These are phyloP conservation scores for Lampropteryx suffumata DNA, from an alignment of 2,888 invertebrate genomes.

Conservation along the genomic window DNA sequence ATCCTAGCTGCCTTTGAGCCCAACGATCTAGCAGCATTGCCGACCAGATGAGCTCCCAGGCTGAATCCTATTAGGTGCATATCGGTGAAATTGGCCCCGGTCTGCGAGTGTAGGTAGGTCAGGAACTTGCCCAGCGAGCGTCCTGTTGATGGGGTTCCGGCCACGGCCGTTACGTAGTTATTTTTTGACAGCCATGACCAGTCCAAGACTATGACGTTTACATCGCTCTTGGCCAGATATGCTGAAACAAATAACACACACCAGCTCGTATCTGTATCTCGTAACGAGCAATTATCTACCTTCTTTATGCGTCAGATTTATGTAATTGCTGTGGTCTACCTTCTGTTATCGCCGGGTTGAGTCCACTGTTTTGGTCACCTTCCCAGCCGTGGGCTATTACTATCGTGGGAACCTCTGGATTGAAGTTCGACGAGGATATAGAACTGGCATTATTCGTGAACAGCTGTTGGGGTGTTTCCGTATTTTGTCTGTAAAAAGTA, in stretches of 20 bases:
- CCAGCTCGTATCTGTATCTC: too few relatives aligned
- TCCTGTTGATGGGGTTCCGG: conserved; percentile 11
- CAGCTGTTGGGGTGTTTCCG: conserved; percentile 6
- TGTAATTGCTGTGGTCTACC: conserved; percentile 1
- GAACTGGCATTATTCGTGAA: conserved; percentile 9
- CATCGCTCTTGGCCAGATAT: conserved; percentile 15
- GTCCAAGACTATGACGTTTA: conserved; percentile 28
- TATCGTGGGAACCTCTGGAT: conserved; percentile 6
- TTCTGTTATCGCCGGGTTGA: conserved; percentile 19
- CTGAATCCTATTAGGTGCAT: conserved; percentile 58
- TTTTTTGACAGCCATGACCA: conserved; percentile 17
- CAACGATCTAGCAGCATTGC: conserved; percentile 48
- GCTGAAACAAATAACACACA: conserved; percentile 9
- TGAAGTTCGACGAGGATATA: conserved; percentile 19
- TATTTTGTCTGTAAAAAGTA: conserved; percentile 12
- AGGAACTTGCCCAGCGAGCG: conserved; percentile 19
- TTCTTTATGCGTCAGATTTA: too few relatives aligned
- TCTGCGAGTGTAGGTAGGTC: conserved; percentile 4
- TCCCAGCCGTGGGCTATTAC: conserved; percentile 27
- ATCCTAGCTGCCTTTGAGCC: conserved; percentile 47
- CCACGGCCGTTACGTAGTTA: conserved; percentile 18
- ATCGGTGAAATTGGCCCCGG: conserved; percentile 18
- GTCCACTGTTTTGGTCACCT: background rate
- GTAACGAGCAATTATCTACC: too few relatives aligned
- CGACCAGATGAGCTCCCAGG: conserved; percentile 62